Conservation (phyloP, 2,888 invertebrate genomes). For the Pharmacophagus antenor region DNA sequence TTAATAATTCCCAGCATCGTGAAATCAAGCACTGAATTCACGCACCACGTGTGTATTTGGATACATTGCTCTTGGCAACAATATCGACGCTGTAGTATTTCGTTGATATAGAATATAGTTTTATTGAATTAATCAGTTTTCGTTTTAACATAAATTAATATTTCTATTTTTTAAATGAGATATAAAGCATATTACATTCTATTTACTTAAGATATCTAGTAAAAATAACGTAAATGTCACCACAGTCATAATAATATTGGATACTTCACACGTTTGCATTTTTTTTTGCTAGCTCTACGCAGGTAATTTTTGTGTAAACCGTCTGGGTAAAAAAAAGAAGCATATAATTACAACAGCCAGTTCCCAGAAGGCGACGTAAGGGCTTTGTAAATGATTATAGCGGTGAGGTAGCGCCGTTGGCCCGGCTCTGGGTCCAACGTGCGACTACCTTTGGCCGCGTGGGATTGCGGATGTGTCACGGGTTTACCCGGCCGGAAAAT, state of each 20-base stretch:
- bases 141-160: too few relatives aligned
- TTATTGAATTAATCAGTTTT: too few relatives aligned
- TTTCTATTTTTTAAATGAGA: too few relatives aligned
- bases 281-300: constrained; percentile 18
- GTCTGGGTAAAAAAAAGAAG: constrained; percentile 13
- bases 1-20: constrained; percentile 7
- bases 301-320: constrained; percentile 23
- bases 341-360: constrained; percentile 22
- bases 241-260: background rate
- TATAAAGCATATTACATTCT: too few relatives aligned
- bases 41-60: background rate
- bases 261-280: background rate
- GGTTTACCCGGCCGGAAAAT: constrained; percentile 63
- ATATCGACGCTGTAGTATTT: too few relatives aligned
- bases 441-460: constrained; percentile 47
- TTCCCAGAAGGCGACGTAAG: constrained; percentile 27
- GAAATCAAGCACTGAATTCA: background rate
- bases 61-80: background rate
- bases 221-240: background rate
- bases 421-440: constrained; percentile 18
- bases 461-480: constrained; percentile 64
- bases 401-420: constrained; percentile 2
- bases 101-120: too few relatives aligned
- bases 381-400: constrained; percentile 30
- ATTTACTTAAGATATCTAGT: too few relatives aligned